Evolutionary conservation across 2,888 invertebrate genomes (phyloP).

Genomic region (Synanthedon vespiformis): DNA sequence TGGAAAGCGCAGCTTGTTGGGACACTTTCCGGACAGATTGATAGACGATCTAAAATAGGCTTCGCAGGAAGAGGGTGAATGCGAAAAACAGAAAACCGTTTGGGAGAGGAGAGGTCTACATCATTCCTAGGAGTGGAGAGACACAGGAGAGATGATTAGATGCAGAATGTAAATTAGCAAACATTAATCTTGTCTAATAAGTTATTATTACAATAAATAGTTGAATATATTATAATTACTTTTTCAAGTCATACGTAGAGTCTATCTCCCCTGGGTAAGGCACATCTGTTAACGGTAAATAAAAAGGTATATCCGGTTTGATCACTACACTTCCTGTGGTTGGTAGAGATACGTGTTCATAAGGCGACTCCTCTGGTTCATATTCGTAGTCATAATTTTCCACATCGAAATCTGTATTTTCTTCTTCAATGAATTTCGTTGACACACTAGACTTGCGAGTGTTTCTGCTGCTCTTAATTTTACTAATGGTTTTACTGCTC

Average conservation of each 20-base stretch:
- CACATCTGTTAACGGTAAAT: slow-evolving; percentile 47
- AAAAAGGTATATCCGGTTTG: slow-evolving; percentile 31
- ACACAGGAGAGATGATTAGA: no score
- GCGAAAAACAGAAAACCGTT: no score
- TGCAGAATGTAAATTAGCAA: no score
- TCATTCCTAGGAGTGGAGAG: no score
- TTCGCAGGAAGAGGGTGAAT: no score
- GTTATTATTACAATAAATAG: background rate
- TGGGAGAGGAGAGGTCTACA: no score
- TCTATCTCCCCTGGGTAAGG: slow-evolving; percentile 47
- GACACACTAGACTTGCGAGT: background rate
- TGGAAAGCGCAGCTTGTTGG: no score
- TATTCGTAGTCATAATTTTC: slow-evolving; percentile 25
- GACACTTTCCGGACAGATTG: no score
- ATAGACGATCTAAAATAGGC: no score
- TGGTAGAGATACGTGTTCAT: slow-evolving; percentile 20
- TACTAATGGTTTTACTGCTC: no score
- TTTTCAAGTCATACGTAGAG: slow-evolving; percentile 46
- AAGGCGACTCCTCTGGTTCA: slow-evolving; percentile 29
- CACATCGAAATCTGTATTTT: slow-evolving; percentile 42
- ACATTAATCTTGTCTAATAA: no score
- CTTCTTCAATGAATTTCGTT: background rate
- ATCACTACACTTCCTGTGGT: slow-evolving; percentile 14
- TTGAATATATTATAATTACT: slow-evolving; percentile 18
- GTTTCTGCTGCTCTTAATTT: background rate